Base-by-base conservation (phyloP, 2,797 vertebrate genomes). In the Micrastur ruficollis region DNA sequence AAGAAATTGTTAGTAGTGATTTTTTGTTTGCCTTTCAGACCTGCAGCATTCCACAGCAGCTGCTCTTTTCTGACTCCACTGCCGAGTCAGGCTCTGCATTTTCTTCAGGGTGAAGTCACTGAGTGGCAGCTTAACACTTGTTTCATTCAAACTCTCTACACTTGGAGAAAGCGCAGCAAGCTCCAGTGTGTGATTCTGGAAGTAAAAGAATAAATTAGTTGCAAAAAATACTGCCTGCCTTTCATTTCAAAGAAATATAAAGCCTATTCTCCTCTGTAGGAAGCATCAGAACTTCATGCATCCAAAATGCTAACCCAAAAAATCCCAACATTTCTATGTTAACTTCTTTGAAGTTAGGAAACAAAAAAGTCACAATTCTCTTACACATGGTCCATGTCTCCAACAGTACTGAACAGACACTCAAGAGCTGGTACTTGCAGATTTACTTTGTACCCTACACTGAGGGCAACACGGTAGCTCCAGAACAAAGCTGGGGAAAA, bases 91-190 rank as follows among this genome's bases (percentile, higher is more conserved):
- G 20, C n/a, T 98, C 62, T 98, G 99, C 58, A 99, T 95, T 23
- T 97, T 98, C 88, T 97, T 98, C 1, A 98, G 76, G 2, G 97
- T 97, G 18, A 97, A 84, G 74, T 99, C 98, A 47, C 98, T 98
- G 11, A 99, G 98, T 5, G 98, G 97, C 94, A 99, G 92, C 85
- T 95, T 97, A 96, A 98, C 97, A 97, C 99, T 99, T 81, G 98
- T 97, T 95, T 99, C 98, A 38, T 99, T 99, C 95, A 99, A 96
- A n/a, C 97, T 97, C 74, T 99, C 98, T 94, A 99, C 97, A 87
- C 98, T 98, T 81, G 99, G 98, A 47, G 98, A 98, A 63, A 98
- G 93, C 31, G 98, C 97, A 65, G 98, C 98, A 78, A 98, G 98
- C 86, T 98, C 96, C 93, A 99, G 95, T 42, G 99, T 97, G 15